Evolutionary conservation across 2,797 vertebrate species (phyloP).

Genomic region (Dromococcyx pavoninus): DNA sequence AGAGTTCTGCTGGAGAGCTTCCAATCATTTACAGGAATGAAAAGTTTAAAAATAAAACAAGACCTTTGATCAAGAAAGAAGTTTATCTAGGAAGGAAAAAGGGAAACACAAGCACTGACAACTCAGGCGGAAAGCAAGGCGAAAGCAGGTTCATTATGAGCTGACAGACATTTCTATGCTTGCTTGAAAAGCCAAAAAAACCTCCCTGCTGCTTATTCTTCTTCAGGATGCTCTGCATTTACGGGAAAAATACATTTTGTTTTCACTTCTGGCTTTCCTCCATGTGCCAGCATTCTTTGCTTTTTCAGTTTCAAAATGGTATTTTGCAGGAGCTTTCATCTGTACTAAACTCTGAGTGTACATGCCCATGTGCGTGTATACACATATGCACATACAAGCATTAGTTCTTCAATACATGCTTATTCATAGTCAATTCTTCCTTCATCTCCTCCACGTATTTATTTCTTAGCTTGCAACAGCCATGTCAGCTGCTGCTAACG

Average conservation of each 20-base stretch:
- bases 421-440: not conserved
- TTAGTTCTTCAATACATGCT: not conserved
- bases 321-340: not conserved
- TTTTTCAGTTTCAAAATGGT: not conserved
- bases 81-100: conserved; percentile 16
- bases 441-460: not conserved
- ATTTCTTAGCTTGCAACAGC: not conserved
- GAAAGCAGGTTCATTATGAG: conserved; percentile 13
- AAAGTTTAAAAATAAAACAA: conserved; percentile 52
- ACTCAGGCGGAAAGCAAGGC: not conserved
- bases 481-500: not conserved
- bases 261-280: not conserved
- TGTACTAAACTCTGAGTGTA: not conserved
- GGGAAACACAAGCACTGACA: conserved; percentile 17
- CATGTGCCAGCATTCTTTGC: not conserved
- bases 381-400: not conserved
- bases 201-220: not conserved
- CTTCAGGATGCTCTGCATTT: not conserved
- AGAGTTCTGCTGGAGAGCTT: conserved; percentile 20
- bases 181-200: conserved; percentile 40
- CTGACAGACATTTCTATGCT: not conserved
- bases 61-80: conserved; percentile 36
- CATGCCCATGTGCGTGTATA: accelerated
- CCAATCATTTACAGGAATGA: conserved; percentile 61
- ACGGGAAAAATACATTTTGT: not conserved